Evolutionary conservation across 2,113 vertebrate species (phyloP).

Genomic region (Chaenogobius annularis): DNA sequence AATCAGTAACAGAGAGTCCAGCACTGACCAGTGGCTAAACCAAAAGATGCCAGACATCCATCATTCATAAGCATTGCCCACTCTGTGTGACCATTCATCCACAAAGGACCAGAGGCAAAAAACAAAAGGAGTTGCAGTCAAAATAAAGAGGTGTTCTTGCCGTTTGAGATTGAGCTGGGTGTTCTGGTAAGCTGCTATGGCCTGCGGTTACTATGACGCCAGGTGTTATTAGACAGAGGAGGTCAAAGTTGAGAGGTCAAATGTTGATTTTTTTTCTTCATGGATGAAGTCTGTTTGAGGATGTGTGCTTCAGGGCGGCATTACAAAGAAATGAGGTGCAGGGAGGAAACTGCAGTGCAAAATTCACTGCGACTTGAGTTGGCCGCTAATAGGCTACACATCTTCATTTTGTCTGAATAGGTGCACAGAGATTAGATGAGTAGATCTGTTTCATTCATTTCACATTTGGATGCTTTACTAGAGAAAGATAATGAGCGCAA

Average conservation of each 20-base stretch:
- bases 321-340: slow-evolving; percentile 52
- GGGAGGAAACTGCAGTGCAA: slow-evolving; percentile 40
- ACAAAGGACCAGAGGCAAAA: slow-evolving; percentile 26
- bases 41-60: slow-evolving; percentile 15
- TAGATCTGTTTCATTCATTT: slow-evolving; percentile 1
- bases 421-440: slow-evolving; percentile 40
- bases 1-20: background rate
- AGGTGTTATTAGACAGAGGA: slow-evolving; percentile 38
- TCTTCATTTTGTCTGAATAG: slow-evolving; percentile 43
- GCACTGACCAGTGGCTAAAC: slow-evolving; percentile 16
- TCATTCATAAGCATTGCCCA: slow-evolving; percentile 14
- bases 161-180: slow-evolving; percentile 32
- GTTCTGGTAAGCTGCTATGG: slow-evolving; percentile 51
- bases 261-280: slow-evolving; percentile 51
- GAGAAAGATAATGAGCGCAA: slow-evolving; percentile 5
- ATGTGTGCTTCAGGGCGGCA: slow-evolving; percentile 46
- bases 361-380: slow-evolving; percentile 43
- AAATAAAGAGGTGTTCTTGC: slow-evolving; percentile 28
- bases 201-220: slow-evolving; percentile 56
- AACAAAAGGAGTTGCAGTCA: slow-evolving; percentile 25
- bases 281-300: slow-evolving; percentile 47
- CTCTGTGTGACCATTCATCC: slow-evolving; percentile 33
- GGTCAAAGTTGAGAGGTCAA: slow-evolving; percentile 37
- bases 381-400: slow-evolving; percentile 46
- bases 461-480: slow-evolving; percentile 30